Evolutionary conservation across 2,113 vertebrate species (phyloP), one percentile per base, ranked within the genome.

Genomic region (Emydura subglobosa): DNA sequence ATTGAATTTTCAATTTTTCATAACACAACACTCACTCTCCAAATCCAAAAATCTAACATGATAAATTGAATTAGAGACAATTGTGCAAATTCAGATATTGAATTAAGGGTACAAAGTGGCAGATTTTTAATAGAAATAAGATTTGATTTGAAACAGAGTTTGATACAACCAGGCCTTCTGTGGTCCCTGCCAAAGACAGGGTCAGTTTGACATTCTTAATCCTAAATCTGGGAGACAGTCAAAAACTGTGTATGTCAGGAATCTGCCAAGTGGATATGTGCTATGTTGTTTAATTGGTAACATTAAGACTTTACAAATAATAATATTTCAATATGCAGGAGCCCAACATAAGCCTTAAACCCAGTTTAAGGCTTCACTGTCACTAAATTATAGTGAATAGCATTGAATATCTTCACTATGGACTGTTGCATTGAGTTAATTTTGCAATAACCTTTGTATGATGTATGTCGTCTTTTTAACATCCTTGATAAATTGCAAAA

Each of bases 131-230:
- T 49, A 10, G 49, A 96, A 97, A 92, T 86, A 3, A 94, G 82
- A 90, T 96, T 87, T 94, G 76, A 59, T 53, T 93, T 29, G 34
- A 82, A 85, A 27, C 42, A 84, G 29, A 89, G 68, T 94, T 93
- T 17, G 8, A 72, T 95, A 86, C 90, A 96, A 92, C 68, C 72
- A 91, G 83, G 27, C 83, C 80, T 94, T 95, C 25, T 95, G 1
- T 93, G 96, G 85, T 87, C 93, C 57, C 85, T 94, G 90, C 86
- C 95, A 97, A 82, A 81, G 34, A 74, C 87, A 90, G 79, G 94
- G 96, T 97, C 95, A 96, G 54, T 96, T 86, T 97, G 94, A 96
- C 86, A 95, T 92, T 97, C 84, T 87, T 31, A 51, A 55, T 95
- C 87, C 82, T 95, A 83, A 55, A 90, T 89, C 51, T 95, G 92